Evolutionary conservation across 2,888 invertebrate genomes (phyloP).

Genomic region (Drosophila niveifrons): DNA sequence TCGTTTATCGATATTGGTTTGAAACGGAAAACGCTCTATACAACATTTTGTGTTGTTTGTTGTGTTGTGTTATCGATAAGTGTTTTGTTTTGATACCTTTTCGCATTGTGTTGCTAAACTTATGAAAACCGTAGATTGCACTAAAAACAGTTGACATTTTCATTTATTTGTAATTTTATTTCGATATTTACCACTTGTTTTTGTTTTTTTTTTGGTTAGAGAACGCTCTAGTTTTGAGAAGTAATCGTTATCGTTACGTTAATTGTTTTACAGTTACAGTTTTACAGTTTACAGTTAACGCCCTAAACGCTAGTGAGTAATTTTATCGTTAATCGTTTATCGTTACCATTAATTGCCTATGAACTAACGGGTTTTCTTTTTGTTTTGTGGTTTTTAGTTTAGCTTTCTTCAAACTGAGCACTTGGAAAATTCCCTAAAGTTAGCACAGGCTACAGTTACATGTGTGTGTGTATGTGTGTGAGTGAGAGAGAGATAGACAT

Average conservation of each 20-base stretch:
- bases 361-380: slow-evolving; percentile 24
- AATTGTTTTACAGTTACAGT: slow-evolving; percentile 50
- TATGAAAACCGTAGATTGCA: slow-evolving; percentile 82
- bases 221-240: slow-evolving; percentile 53
- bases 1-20: slow-evolving; percentile 28
- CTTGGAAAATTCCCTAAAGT: slow-evolving; percentile 76
- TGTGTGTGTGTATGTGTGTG: slow-evolving; percentile 7
- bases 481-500: background rate
- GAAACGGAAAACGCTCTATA: slow-evolving; percentile 76
- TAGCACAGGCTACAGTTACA: slow-evolving; percentile 46
- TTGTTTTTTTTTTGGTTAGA: slow-evolving; percentile 28
- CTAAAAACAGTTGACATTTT: slow-evolving; percentile 75
- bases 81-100: slow-evolving; percentile 30
- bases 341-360: slow-evolving; percentile 45
- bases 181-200: background rate
- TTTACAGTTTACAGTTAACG: slow-evolving; percentile 49
- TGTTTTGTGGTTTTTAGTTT: slow-evolving; percentile 28
- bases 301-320: slow-evolving; percentile 47
- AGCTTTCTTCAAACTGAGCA: slow-evolving; percentile 57
- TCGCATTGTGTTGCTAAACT: slow-evolving; percentile 58
- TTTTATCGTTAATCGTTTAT: slow-evolving; percentile 37
- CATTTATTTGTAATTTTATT: slow-evolving; percentile 30
- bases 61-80: slow-evolving; percentile 26
- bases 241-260: slow-evolving; percentile 48
- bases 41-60: slow-evolving; percentile 41